Evolutionary conservation across 2,113 vertebrate genomes (phyloP), one percentile per base, ranked within the genome.

Genomic region (Catharus fuscescens): DNA sequence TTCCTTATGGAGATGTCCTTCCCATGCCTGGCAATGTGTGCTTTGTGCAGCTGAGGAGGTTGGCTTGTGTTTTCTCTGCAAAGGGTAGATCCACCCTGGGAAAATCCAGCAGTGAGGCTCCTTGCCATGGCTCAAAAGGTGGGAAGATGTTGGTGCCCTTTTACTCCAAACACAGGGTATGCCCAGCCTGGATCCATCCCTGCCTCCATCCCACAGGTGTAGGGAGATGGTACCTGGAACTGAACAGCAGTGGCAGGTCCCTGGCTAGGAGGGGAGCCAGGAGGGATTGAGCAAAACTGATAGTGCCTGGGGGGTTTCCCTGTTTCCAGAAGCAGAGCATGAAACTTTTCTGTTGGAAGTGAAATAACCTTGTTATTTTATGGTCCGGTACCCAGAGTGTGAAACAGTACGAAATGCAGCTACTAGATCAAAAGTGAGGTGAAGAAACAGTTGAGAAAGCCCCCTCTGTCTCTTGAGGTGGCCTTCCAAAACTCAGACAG

Each of bases 221-320:
- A 6, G 20, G 32, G 23, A 52, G 18, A 8, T 0, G 0, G 18
- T n/a, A 23, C 31, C 9, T 64, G 71, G 16, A 79, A 23, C 52
- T 50, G 42, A 26, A 14, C 52, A 36, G 36, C 0, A 1, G 15
- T 1, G 5, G 12, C n/a, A 66, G 19, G 5, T 67, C 38, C 26
- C n/a, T 88, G 1, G 6, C 29, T 66, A 88, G 21, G 31, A 85
- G 47, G 26, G 26, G 29, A 76, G 19, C 52, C 42, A 36, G 52
- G 66, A 31, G 3, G 2, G 36, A 10, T 52, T 90, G 44, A 76
- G 18, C 5, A 71, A 62, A 74, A 59, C 34, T 14, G 12, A 8
- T 21, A 31, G 5, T 31, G 8, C 15, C 18, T 50, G 10, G 5
- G 12, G 10, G 2, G 3, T 59, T 73, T 50, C 44, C 25, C 19